Conservation (phyloP, 1,140 invertebrate species). For the Latrodectus geometricus region DNA sequence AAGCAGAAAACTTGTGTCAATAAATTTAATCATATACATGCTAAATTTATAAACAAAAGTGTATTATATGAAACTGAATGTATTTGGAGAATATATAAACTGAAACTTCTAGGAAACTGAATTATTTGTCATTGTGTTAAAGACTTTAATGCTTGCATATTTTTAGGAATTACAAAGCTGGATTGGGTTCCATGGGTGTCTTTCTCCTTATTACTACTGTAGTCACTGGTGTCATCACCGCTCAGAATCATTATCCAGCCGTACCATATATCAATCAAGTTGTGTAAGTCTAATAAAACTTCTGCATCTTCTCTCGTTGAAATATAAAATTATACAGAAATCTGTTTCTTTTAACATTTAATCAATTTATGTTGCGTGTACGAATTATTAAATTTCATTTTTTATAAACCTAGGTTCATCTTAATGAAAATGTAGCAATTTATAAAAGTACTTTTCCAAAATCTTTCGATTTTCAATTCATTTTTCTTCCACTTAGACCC, state of each 20-base stretch:
- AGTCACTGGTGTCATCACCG: constrained; percentile 62
- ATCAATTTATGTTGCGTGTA: neutral
- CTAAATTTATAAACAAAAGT: too few relatives aligned
- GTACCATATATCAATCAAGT: constrained; percentile 64
- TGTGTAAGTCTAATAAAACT: constrained; percentile 60
- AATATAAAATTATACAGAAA: neutral
- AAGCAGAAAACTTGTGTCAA: too few relatives aligned
- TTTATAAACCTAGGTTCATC: too few relatives aligned
- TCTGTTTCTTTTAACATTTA: neutral
- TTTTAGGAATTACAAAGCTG: constrained; percentile 11
- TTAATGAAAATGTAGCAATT: too few relatives aligned
- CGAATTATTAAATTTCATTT: too few relatives aligned
- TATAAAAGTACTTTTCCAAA: too few relatives aligned
- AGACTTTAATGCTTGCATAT: neutral
- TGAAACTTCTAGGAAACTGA: too few relatives aligned
- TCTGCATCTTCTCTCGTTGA: neutral
- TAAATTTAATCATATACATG: too few relatives aligned
- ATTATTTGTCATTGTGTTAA: too few relatives aligned
- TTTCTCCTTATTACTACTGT: constrained; percentile 32
- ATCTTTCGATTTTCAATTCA: too few relatives aligned
- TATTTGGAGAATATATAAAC: too few relatives aligned
- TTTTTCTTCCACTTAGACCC: constrained; percentile 39
- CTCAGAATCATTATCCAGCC: constrained; percentile 63
- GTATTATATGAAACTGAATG: too few relatives aligned
- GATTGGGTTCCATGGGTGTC: constrained; percentile 20